Percentiles rank a stretch among this genome's conserved stretches.
Evolutionary conservation across 1,140 invertebrate species (phyloP).

Genomic region (Philotrypesis tridentata): DNA sequence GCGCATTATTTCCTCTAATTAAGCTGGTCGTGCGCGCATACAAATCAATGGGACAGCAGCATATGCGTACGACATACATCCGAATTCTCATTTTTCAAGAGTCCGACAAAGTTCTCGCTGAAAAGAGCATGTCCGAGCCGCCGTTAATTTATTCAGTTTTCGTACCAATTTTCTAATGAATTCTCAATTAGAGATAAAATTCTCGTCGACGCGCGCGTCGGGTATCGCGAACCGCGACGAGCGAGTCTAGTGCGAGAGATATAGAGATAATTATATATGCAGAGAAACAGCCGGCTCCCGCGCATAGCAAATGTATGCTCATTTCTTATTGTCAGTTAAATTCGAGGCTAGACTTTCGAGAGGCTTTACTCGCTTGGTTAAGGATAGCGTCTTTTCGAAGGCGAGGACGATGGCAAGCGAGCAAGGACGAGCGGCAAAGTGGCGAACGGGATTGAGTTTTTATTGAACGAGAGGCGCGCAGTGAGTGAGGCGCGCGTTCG

Average conservation of each 20-base stretch:
- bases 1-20: slow-evolving; percentile 6
- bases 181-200: no score
- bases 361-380: slow-evolving; percentile 6
- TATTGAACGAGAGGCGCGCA: slow-evolving; percentile 22
- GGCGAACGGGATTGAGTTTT: slow-evolving; percentile 29
- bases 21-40: neutral
- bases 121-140: no score
- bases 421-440: slow-evolving; percentile 23
- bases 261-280: neutral
- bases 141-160: neutral
- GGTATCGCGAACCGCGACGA: no score
- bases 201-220: no score
- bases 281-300: neutral
- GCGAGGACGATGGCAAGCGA: neutral
- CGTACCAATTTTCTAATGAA: neutral
- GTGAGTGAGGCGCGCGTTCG: slow-evolving; percentile 13
- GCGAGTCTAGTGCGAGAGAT: no score
- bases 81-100: no score
- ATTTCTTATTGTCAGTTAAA: slow-evolving; percentile 17
- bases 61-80: neutral
- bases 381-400: slow-evolving; percentile 38
- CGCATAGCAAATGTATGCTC: neutral
- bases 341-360: slow-evolving; percentile 11
- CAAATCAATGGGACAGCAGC: neutral
- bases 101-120: no score